Evolutionary conservation across 2,888 invertebrate species (phyloP), one percentile per base, ranked within the genome.

Genomic region (Cepaea hortensis): DNA sequence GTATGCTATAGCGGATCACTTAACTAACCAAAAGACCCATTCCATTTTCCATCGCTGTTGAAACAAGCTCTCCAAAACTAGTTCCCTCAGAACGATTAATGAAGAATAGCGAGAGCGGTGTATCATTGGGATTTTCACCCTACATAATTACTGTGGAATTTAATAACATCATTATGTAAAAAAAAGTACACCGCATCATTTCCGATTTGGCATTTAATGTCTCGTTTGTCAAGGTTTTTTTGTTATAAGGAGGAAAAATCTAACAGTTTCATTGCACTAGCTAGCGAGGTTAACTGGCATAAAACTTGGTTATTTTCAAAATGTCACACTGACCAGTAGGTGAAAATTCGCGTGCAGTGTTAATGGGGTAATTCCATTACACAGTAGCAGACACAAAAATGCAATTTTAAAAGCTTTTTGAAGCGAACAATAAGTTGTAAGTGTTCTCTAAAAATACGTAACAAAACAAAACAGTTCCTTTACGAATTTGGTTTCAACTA

Each of bases 191-290:
- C 20, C 70, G n/a, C n/a, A 81, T 70, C 48, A 68, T 68, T 81
- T 70, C 35, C 68, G 48, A 50, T 70, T 79, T 81, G 81, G 70
- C 23, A 68, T 68, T 81, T n/a, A 70, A 81, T 70, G 81, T 70
- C 81, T 70, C 48, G 48, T 81, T 70, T 9, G 68, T 5, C 48
- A 18, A 68, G n/a, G 7, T 23, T 3, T 35, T 15, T 23, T n/a
- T 23, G 3, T 6, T 35, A 23, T 35, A 35, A 35, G 13, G 73
- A 23, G 9, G 46, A 35, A 75, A 75, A 35, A 20, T 5, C 73
- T 35, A n/a, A 35, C 55, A 55, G 11, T 9, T 55, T 55, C 55
- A 55, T 55, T 55, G 55, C 55, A 55, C 55, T 55, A 55, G 55
- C 35, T 35, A 35, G 35, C 35, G 35, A 35, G 35, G 35, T 35